Conservation (phyloP, 2,113 vertebrate genomes). For the Symphodus melops region DNA sequence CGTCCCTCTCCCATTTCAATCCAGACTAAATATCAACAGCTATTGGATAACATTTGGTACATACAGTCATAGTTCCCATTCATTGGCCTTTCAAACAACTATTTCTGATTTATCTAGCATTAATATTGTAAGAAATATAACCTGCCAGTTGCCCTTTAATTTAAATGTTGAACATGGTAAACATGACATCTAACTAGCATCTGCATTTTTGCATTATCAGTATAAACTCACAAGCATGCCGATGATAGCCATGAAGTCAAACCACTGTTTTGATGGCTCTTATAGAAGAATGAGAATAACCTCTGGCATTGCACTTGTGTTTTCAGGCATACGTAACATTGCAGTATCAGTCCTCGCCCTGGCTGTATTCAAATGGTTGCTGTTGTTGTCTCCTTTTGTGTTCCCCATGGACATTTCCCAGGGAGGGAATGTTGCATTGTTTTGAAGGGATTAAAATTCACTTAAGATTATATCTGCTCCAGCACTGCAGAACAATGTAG, state of each 20-base stretch:
- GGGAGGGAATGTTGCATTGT: constrained; percentile 67
- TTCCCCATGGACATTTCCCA: constrained; percentile 65
- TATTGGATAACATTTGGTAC: neutral
- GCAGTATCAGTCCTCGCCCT: constrained; percentile 3
- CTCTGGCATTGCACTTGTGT: neutral
- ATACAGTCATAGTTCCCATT: neutral
- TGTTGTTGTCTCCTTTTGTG: constrained; percentile 60
- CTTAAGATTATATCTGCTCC: constrained; percentile 79
- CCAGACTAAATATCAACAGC: constrained; percentile 17
- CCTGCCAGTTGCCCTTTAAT: no score
- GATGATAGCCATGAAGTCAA: no score
- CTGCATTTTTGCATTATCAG: no score
- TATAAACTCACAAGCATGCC: no score
- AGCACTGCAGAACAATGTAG: constrained; percentile 76
- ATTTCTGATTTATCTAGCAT: no score
- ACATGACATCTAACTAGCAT: no score
- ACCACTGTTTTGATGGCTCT: neutral
- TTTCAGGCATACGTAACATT: neutral
- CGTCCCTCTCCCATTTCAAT: neutral
- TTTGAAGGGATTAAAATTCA: constrained; percentile 80
- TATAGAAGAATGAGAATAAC: constrained; percentile 3
- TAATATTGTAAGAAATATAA: no score
- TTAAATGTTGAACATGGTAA: no score
- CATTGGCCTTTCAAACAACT: no score
- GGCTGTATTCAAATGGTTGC: constrained; percentile 30